These are phyloP conservation scores for Notamacropus eugenii DNA, from an alignment of 2,797 vertebrate genomes.

Conservation along the genomic window DNA sequence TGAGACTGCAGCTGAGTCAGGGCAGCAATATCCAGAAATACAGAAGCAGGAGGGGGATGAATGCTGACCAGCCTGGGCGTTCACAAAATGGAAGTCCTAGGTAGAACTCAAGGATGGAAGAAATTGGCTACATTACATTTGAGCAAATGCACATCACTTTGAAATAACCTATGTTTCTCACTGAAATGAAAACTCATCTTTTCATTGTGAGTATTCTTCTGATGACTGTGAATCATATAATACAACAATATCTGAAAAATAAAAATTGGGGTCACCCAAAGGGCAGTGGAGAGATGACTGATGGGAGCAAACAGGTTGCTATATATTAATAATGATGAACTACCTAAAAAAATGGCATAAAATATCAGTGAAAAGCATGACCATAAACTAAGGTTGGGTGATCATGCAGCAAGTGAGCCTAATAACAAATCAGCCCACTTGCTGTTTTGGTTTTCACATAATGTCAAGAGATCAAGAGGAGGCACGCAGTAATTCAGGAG, in stretches of 20 bases:
- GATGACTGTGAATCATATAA: neutral
- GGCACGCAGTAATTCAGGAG: neutral
- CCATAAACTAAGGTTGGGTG: neutral
- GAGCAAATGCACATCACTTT: neutral
- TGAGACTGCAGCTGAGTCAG: neutral
- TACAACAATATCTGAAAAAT: neutral
- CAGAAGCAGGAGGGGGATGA: neutral
- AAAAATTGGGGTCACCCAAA: neutral
- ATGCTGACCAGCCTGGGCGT: neutral
- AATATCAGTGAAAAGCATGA: neutral
- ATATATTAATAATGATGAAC: neutral
- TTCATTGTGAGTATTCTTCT: neutral
- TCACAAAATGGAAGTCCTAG: neutral
- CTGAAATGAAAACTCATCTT: neutral
- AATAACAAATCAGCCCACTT: neutral
- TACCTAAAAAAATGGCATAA: neutral
- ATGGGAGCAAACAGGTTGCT: neutral
- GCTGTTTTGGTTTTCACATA: neutral
- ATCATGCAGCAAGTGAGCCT: neutral
- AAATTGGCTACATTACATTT: neutral
- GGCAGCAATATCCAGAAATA: neutral
- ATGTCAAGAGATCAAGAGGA: neutral
- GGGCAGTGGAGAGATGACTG: neutral
- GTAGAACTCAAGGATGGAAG: neutral
- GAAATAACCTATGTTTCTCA: neutral